These are phyloP conservation scores for Tineola bisselliella DNA, from an alignment of 2,888 invertebrate genomes.

Conservation along the genomic window DNA sequence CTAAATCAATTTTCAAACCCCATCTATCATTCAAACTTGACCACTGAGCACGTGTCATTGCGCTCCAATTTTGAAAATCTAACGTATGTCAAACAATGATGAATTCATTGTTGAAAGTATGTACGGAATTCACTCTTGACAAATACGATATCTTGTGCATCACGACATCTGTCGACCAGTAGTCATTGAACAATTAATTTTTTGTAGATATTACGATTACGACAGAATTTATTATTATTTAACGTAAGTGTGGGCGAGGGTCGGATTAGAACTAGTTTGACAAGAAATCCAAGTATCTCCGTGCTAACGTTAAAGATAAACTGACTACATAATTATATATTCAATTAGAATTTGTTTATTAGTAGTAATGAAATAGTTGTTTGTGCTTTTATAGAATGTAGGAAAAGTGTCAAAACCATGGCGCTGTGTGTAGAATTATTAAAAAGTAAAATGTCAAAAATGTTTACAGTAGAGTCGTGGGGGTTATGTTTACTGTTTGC, in stretches of 20 bases:
- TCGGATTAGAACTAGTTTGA: neutral
- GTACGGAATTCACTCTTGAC: conserved; percentile 36
- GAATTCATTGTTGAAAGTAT: conserved; percentile 25
- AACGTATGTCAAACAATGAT: conserved; percentile 26
- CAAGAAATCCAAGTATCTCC: neutral
- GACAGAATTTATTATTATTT: conserved; percentile 1
- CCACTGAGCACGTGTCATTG: neutral
- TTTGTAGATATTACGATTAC: neutral
- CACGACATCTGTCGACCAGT: conserved; percentile 36
- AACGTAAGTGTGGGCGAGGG: neutral
- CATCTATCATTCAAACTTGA: neutral
- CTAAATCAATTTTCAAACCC: neutral
- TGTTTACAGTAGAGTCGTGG: no score
- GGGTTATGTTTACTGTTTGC: no score
- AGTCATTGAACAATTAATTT: conserved; percentile 38
- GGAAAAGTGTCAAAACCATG: no score
- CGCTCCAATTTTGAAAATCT: conserved; percentile 19
- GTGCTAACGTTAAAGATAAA: no score
- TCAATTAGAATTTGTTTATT: no score
- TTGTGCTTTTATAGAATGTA: no score
- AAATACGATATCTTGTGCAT: conserved; percentile 34
- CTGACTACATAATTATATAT: no score
- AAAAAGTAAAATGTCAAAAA: no score
- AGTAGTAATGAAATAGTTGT: no score
- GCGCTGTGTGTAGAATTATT: no score